These are phyloP conservation scores for Pampus argenteus DNA, from an alignment of 2,797 vertebrate species.

Conservation along the genomic window DNA sequence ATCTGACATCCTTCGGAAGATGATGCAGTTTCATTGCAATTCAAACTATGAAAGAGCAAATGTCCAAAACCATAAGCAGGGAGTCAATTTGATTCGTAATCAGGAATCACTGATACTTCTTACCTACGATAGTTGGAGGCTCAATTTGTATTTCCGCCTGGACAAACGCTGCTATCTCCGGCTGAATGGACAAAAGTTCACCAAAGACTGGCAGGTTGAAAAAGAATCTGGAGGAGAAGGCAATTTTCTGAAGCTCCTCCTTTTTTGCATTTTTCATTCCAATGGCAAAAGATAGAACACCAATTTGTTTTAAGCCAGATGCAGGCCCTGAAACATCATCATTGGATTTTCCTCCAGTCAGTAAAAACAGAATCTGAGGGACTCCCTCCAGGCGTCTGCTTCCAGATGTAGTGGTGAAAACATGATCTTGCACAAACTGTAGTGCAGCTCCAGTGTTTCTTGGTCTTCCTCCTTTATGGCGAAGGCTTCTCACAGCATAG, in stretches of 20 bases:
- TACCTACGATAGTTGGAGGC: slow-evolving; percentile 77
- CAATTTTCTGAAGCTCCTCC: slow-evolving; percentile 78
- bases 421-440: slow-evolving; percentile 73
- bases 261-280: slow-evolving; percentile 78
- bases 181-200: slow-evolving; percentile 82
- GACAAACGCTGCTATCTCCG: slow-evolving; percentile 80
- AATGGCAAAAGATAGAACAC: slow-evolving; percentile 78
- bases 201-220: slow-evolving; percentile 79
- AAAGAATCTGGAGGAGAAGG: slow-evolving; percentile 77
- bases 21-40: slow-evolving; percentile 68
- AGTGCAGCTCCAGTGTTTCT: slow-evolving; percentile 83
- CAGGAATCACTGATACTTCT: slow-evolving; percentile 60
- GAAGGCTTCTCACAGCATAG: slow-evolving; percentile 79
- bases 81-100: slow-evolving; percentile 30
- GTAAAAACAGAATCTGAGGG: slow-evolving; percentile 82
- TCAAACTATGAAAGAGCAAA: slow-evolving; percentile 52
- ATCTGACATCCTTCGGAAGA: slow-evolving; percentile 45
- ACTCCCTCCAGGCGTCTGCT: slow-evolving; percentile 78
- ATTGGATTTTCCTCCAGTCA: slow-evolving; percentile 80
- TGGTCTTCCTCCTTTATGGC: slow-evolving; percentile 79
- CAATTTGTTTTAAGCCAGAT: slow-evolving; percentile 68
- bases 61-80: neutral
- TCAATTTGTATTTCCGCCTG: slow-evolving; percentile 74
- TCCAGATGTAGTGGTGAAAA: slow-evolving; percentile 78
- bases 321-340: slow-evolving; percentile 79